These are phyloP conservation scores for Pangasianodon gigas DNA, from an alignment of 2,113 vertebrate species.

Conservation along the genomic window DNA sequence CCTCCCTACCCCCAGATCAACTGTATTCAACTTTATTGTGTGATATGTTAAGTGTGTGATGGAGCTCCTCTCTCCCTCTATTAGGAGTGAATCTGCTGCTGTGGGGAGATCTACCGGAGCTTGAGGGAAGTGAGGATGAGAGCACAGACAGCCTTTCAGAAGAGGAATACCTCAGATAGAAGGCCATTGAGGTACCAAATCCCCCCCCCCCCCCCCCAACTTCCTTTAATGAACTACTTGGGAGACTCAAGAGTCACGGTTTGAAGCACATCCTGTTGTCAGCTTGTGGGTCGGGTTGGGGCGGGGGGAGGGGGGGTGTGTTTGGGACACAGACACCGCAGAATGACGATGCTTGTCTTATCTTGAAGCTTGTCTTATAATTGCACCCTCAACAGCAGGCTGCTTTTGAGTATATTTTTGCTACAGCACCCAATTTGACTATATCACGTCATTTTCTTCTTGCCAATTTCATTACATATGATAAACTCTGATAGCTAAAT, in stretches of 20 bases:
- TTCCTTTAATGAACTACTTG: constrained; percentile 21
- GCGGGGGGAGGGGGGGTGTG: too few relatives aligned
- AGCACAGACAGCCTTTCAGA: constrained; percentile 77
- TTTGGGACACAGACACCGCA: background rate
- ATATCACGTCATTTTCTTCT: background rate
- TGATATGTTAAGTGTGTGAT: background rate
- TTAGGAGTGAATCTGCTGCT: constrained; percentile 89
- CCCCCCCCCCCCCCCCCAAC: background rate
- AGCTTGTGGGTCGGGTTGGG: background rate
- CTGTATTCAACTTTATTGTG: background rate
- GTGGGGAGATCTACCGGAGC: constrained; percentile 92
- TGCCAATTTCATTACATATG: background rate
- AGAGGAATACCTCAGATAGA: constrained; percentile 84
- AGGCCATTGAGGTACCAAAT: background rate
- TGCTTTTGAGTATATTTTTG: constrained; percentile 15
- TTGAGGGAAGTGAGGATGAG: constrained; percentile 85
- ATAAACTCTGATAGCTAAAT: background rate
- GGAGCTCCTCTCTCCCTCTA: background rate
- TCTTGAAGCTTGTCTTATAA: background rate
- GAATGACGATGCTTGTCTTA: background rate
- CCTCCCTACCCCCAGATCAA: too few relatives aligned
- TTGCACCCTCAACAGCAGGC: background rate
- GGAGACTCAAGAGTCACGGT: background rate
- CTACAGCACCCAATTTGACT: background rate
- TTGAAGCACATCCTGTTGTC: constrained; percentile 31